Base-by-base conservation (phyloP, 2,888 invertebrate genomes). In the Meiosimyza decipiens region DNA sequence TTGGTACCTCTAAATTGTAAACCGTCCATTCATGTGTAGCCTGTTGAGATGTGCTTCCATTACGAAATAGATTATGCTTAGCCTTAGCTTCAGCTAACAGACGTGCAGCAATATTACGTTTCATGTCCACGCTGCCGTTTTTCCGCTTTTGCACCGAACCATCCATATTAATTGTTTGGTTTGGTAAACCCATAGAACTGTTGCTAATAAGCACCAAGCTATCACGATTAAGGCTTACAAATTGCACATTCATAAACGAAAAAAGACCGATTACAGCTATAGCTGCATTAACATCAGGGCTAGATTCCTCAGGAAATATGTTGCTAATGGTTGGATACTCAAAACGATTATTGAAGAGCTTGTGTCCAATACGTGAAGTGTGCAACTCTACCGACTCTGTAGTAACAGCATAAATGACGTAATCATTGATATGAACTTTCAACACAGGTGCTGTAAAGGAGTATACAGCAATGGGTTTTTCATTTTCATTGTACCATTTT, bases 371-470 rank as follows among this genome's bases (percentile, higher is more conserved):
- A 62, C 92, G 87, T 28, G 91, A 88, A 0, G 94, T 94, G 80
- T 94, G 94, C 0, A 93, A 91, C 85, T 94, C 94, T 57, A 95
- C 88, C 0, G 94, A 94, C 72, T 91, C 91, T 75, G 92, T 91
- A 0, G 94, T 94, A 18, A 94, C 86, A 0, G 93, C 93, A 82
- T 94, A 93, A n/a, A 93, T 83, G 64, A 91, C 89, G 74, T 90
- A 90, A 77, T 91, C 89, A 80, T 93, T 93, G 75, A 93, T 88
- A 49, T 90, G 90, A 50, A 93, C 89, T 80, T 91, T 89, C 75
- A 90, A 88, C 18, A 93, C 91, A 5, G 92, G 91, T 1, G 93
- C 91, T 1, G 93, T 93, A 77, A 93, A 93, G 5, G 92, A 91
- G 83, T 94, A 94, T 57, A 89, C 89, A 15, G 91, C 90, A 28